phyloP scores from a whole-genome alignment of 2,113 vertebrate genomes.

The Nothoprocta perdicaria region DNA sequence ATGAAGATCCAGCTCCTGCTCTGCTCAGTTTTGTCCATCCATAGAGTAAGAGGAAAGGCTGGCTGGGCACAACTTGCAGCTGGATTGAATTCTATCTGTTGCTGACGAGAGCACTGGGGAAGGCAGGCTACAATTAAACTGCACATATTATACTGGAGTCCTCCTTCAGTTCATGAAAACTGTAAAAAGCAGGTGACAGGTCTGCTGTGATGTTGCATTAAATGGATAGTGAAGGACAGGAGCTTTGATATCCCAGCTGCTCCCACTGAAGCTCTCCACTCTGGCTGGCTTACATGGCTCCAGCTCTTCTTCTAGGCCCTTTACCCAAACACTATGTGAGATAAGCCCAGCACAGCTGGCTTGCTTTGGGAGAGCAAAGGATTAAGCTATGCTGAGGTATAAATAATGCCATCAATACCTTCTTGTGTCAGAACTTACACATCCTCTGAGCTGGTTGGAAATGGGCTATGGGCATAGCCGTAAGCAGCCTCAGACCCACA shows the following conservation, averaged over 20 bases:
- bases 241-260: neutral
- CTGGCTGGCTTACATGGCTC: accelerated
- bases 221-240: neutral
- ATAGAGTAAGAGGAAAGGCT: neutral
- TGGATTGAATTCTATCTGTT: neutral
- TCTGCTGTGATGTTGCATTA: neutral
- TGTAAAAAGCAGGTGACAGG: neutral
- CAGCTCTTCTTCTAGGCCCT: neutral
- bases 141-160: neutral
- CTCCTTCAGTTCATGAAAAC: neutral
- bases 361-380: neutral
- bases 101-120: neutral
- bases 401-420: neutral
- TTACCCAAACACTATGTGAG: neutral
- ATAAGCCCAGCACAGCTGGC: neutral
- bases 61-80: neutral
- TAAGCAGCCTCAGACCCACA: neutral
- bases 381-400: neutral
- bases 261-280: neutral
- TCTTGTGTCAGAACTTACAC: neutral
- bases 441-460: neutral
- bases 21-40: neutral
- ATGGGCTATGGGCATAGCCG: neutral
- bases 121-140: neutral
- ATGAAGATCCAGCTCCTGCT: neutral